Evolutionary conservation across 2,797 vertebrate genomes (phyloP).

Genomic region (Bucorvus abyssinicus): DNA sequence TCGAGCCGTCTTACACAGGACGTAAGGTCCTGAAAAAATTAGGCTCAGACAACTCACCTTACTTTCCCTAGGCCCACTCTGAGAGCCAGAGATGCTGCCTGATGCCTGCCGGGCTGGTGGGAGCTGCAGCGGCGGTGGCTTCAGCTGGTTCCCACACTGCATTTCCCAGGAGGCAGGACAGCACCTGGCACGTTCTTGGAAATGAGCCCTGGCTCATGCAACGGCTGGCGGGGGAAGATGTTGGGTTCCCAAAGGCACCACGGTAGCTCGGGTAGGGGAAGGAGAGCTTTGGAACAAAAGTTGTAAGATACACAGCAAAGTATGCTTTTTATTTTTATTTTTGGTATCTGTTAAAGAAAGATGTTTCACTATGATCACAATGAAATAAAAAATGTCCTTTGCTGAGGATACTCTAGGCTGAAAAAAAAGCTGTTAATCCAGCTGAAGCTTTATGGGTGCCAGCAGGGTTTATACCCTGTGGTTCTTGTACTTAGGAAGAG

Average conservation of each 20-base stretch:
- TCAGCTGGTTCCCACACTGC: background rate
- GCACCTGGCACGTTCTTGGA: accelerated
- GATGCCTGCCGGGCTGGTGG: background rate
- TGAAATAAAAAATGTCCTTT: background rate
- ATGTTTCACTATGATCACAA: background rate
- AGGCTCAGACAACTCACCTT: background rate
- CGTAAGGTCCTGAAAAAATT: background rate
- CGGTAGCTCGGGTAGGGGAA: too few relatives aligned
- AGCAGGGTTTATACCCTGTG: background rate
- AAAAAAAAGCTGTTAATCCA: background rate
- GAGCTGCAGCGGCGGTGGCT: background rate
- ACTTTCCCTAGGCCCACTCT: background rate
- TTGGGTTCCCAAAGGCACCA: background rate
- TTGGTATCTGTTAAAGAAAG: background rate
- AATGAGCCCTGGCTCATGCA: background rate
- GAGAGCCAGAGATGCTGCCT: background rate
- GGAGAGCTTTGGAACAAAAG: background rate
- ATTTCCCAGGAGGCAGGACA: background rate
- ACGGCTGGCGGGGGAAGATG: background rate
- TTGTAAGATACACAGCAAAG: background rate
- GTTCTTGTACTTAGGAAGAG: background rate
- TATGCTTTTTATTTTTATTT: background rate
- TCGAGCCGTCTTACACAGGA: background rate
- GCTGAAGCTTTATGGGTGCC: background rate
- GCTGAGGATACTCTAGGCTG: background rate